Base-by-base conservation (phyloP, 2,888 invertebrate genomes). In the Agrotis clavis region DNA sequence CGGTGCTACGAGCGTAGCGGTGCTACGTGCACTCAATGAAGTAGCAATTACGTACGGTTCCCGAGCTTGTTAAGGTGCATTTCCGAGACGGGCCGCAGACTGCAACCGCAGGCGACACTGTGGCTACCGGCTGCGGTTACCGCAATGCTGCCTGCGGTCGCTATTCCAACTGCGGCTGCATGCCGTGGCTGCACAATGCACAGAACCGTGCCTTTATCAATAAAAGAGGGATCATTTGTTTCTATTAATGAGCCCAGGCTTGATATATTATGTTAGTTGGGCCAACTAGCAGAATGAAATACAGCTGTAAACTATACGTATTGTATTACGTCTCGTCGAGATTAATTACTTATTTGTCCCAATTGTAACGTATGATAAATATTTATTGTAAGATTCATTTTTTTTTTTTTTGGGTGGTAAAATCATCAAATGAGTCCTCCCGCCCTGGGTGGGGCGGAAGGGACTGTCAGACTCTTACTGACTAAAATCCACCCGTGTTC, bases 171-270 rank as follows among this genome's bases (percentile, higher is more conserved):
- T n/a, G n/a, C n/a, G n/a, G n/a, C n/a, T n/a, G n/a, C n/a, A n/a
- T n/a, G n/a, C n/a, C n/a, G n/a, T n/a, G n/a, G n/a, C n/a, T n/a
- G n/a, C n/a, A n/a, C n/a, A n/a, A n/a, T n/a, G n/a, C n/a, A n/a
- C n/a, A n/a, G n/a, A n/a, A n/a, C n/a, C n/a, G n/a, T n/a, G n/a
- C n/a, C n/a, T n/a, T n/a, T n/a, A 84, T 81, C 82, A 81, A 76
- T 81, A 71, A 83, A 81, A 69, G 68, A 67, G 75, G 72, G 60
- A 73, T 76, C 78, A 71, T 84, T 82, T 75, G 71, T 82, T 74
- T 79, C 74, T 71, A 79, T 79, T 84, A 82, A 82, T 78, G 75
- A 72, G 54, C 67, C 48, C 35, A 21, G 50, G 57, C 68, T 71
- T 77, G 81, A 83, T 82, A 11, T 41, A 30, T 80, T 75, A 81